Base-by-base conservation (phyloP, 2,113 vertebrate species). In the Lasiurus borealis region DNA sequence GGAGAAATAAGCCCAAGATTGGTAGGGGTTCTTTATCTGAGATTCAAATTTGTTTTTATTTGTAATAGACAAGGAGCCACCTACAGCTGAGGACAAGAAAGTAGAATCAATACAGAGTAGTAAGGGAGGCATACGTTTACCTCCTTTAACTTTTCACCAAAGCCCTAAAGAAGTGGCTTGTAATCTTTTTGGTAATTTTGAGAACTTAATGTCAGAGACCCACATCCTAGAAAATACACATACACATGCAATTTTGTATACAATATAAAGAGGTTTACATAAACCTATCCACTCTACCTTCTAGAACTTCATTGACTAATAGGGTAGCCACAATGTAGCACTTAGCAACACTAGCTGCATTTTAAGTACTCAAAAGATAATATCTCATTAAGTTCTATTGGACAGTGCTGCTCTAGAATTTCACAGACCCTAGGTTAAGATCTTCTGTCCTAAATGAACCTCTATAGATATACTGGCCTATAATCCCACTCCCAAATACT, bases 31-130 rank as follows among this genome's bases (percentile, higher is more conserved):
- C 27, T 50, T 68, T 62, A 57, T 71, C 12, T 87, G 50, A 92
- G 66, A 92, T 88, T 88, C 46, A 92, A 73, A 54, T 50, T 54
- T 57, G 23, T 88, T 40, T 86, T 83, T 46, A 14, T 84, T 71
- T 46, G 34, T 21, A 86, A 86, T 11, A 83, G 27, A 82, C 34
- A 36, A n/a, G 40, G 62, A 93, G 40, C 78, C 48, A 68, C 46
- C 29, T 29, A 44, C 3, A 50, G 14, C 27, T 66, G 23, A 73
- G 16, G 40, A 88, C 27, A 44, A 83, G 72, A 84, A 52, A 46
- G 76, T 15, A 86, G 50, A 82, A 89, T 81, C 57, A 90, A 19
- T 54, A 54, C 52, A 54, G 52, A 54, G 52, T 19, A 54, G 16
- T 54, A 18, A 54, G 52, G 52, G 18, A 54, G 52, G 66, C 72